Evolutionary conservation across 2,888 invertebrate genomes (phyloP).

Genomic region (Tetropium fuscum): DNA sequence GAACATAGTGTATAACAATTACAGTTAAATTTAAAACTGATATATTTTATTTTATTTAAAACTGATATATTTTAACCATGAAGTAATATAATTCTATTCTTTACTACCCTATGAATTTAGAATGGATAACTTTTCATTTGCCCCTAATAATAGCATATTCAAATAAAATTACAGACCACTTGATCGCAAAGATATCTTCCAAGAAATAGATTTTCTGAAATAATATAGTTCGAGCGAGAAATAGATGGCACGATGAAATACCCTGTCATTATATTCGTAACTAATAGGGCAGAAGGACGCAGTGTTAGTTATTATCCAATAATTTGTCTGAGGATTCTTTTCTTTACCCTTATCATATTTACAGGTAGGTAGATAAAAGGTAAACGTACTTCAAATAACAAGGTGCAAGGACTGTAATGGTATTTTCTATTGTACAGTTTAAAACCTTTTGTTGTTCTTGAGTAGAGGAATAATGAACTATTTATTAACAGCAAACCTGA

Average conservation of each 20-base stretch:
- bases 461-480: background rate
- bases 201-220: conserved; percentile 4
- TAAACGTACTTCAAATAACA: conserved; percentile 12
- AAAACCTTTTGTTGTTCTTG: background rate
- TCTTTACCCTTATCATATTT: conserved; percentile 3
- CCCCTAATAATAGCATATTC: background rate
- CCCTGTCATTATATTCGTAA: conserved; percentile 6
- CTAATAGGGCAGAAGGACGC: background rate
- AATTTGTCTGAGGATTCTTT: conserved; percentile 1
- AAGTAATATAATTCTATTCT: no score
- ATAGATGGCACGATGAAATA: background rate
- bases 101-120: background rate
- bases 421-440: background rate
- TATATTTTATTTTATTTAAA: no score
- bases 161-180: background rate
- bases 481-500: background rate
- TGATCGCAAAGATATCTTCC: background rate
- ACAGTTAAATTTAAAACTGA: no score
- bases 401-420: background rate
- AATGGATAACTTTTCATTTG: background rate
- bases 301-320: conserved; percentile 6
- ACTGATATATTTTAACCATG: no score
- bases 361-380: conserved; percentile 18
- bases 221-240: background rate
- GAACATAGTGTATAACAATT: no score